Percentiles rank a stretch among this genome's conserved stretches.
phyloP scores from a whole-genome alignment of 2,113 vertebrate species.

The Anarhynchus alexandrinus region DNA sequence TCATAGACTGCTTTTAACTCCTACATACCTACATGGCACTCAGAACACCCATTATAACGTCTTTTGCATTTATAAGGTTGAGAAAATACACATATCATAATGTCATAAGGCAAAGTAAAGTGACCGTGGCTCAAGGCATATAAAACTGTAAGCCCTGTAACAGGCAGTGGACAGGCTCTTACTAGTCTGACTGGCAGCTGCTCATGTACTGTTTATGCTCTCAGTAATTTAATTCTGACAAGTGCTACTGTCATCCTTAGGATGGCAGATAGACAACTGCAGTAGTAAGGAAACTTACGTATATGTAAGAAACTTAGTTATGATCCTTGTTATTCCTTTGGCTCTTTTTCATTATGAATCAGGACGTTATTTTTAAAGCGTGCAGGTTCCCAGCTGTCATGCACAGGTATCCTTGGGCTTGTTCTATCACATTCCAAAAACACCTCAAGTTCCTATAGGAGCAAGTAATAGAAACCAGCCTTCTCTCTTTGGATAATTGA shows the following conservation, averaged over 20 bases:
- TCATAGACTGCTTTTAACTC: slow-evolving; percentile 28
- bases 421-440: neutral
- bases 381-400: neutral
- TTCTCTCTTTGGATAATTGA: slow-evolving; percentile 8
- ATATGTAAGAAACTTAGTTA: slow-evolving; percentile 15
- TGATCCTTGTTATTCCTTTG: neutral
- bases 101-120: neutral
- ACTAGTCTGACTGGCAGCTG: slow-evolving; percentile 6
- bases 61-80: neutral
- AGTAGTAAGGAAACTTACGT: slow-evolving; percentile 25
- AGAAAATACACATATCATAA: neutral
- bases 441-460: neutral
- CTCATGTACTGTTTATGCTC: neutral
- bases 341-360: slow-evolving; percentile 41
- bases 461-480: neutral
- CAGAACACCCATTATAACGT: neutral
- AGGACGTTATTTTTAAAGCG: slow-evolving; percentile 15
- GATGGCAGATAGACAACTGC: neutral
- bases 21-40: neutral
- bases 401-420: slow-evolving; percentile 1
- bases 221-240: slow-evolving; percentile 17
- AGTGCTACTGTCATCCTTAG: neutral
- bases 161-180: neutral
- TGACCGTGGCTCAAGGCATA: neutral
- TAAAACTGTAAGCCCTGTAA: neutral